Percentiles rank a stretch among this genome's conserved stretches.
Conservation (phyloP, 23 tunicate species). For the Trididemnum miniatum region DNA sequence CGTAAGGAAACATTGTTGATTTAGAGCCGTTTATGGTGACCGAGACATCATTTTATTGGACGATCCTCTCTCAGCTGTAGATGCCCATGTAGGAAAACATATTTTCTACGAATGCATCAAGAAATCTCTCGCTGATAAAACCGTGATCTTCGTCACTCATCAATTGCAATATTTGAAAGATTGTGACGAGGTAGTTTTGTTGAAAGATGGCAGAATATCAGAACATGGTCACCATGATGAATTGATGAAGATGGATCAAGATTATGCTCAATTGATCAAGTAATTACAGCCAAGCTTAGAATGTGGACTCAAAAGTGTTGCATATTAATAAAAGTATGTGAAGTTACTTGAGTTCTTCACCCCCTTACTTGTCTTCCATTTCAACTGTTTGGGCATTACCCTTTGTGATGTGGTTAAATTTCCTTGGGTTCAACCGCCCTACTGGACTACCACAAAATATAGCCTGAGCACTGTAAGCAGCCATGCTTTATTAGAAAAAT, state of each 20-base stretch:
- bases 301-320: too few relatives aligned
- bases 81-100: conserved; percentile 94
- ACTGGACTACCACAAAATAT: too few relatives aligned
- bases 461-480: too few relatives aligned
- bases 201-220: conserved; percentile 77
- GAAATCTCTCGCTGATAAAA: conserved; percentile 50
- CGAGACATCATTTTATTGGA: conserved; percentile 84
- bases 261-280: conserved; percentile 58
- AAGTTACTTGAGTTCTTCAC: too few relatives aligned
- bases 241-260: conserved; percentile 41
- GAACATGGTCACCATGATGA: conserved; percentile 82
- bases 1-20: too few relatives aligned
- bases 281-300: too few relatives aligned
- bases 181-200: conserved; percentile 85
- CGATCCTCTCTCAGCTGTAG: conserved; percentile 96
- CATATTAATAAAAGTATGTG: too few relatives aligned
- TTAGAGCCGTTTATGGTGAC: conserved; percentile 90
- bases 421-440: too few relatives aligned
- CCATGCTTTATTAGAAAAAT: too few relatives aligned
- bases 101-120: conserved; percentile 92
- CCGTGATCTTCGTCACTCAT: conserved; percentile 89
- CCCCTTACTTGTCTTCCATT: too few relatives aligned
- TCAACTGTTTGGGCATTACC: too few relatives aligned
- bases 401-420: too few relatives aligned
- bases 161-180: conserved; percentile 86